Evolutionary conservation across 2,888 invertebrate species (phyloP).

Genomic region (Phaedon cochleariae): DNA sequence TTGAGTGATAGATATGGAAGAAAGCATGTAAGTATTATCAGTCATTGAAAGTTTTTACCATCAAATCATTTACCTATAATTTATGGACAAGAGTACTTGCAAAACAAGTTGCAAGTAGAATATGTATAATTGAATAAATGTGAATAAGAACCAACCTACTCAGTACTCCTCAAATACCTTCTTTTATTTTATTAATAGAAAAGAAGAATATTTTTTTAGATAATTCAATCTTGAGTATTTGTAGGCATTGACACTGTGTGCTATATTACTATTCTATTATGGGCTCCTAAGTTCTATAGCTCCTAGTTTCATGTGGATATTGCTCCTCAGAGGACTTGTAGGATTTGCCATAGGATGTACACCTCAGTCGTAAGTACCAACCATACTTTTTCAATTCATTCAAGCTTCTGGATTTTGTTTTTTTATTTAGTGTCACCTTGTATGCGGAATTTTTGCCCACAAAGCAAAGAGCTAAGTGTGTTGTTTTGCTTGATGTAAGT

Average conservation of each 20-base stretch:
- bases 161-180: too few relatives aligned
- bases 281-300: conserved; percentile 90
- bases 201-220: too few relatives aligned
- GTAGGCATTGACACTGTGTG: conserved; percentile 88
- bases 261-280: conserved; percentile 90
- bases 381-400: conserved; percentile 13
- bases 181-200: too few relatives aligned
- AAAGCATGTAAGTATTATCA: conserved; percentile 71
- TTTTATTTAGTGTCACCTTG: conserved; percentile 80
- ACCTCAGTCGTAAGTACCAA: conserved; percentile 88
- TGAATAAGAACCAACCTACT: too few relatives aligned
- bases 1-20: conserved; percentile 92
- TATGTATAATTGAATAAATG: too few relatives aligned
- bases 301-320: conserved; percentile 89
- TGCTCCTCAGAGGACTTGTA: conserved; percentile 89
- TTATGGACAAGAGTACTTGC: too few relatives aligned
- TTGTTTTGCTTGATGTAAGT: conserved; percentile 92
- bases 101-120: too few relatives aligned
- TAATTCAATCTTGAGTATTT: too few relatives aligned
- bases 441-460: conserved; percentile 96
- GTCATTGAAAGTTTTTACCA: too few relatives aligned
- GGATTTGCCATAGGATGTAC: conserved; percentile 97
- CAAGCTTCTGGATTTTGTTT: conserved; percentile 8
- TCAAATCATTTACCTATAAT: too few relatives aligned
- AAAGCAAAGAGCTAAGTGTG: conserved; percentile 93